Evolutionary conservation across 2,797 vertebrate species (phyloP), one percentile per base, ranked within the genome.

Genomic region (Mormyrops attenuatus): DNA sequence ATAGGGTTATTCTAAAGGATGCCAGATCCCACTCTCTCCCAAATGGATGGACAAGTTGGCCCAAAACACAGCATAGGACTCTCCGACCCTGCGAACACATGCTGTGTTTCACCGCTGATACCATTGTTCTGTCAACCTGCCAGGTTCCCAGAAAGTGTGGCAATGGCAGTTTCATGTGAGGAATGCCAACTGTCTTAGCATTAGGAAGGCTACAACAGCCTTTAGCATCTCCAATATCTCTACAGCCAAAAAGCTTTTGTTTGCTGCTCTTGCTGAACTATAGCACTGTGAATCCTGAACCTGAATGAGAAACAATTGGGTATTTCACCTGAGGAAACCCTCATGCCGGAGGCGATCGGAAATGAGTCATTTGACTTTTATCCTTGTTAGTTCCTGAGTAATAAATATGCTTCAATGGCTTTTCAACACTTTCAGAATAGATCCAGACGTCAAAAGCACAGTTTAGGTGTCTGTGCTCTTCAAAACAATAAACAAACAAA

Each of bases 251-350:
- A 77, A 77, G 38, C 15, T 80, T 80, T 44, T 80, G 73, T 44
- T 44, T 80, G 66, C 66, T 69, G 66, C 30, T 69, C 66, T 69
- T 69, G 44, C 9, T 50, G 1, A 11, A 47, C 41, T 47, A 50
- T 11, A 85, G n/a, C 3, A 13, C 47, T 85, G 17, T 22, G 82
- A 47, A 41, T 85, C 22, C 22, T 50, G 84, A 85, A 17, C 7
- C 84, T 50, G 47, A 50, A 50, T 15, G 47, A 53, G 11, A 53
- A 85, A 53, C 49, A 53, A 85, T 52, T 22, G 47, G 49, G 84
- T 85, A 30, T 85, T 85, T 50, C 22, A 30, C 84, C 84, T 50
- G 49, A 85, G 84, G 84, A 85, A 80, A 26, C 49, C 49, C 84
- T 50, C n/a, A 85, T 34, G 50, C 84, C 0, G 5, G 22, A 85